Evolutionary conservation across 2,888 invertebrate genomes (phyloP), one percentile per base, ranked within the genome.

Genomic region (Catotricha subobsoleta): DNA sequence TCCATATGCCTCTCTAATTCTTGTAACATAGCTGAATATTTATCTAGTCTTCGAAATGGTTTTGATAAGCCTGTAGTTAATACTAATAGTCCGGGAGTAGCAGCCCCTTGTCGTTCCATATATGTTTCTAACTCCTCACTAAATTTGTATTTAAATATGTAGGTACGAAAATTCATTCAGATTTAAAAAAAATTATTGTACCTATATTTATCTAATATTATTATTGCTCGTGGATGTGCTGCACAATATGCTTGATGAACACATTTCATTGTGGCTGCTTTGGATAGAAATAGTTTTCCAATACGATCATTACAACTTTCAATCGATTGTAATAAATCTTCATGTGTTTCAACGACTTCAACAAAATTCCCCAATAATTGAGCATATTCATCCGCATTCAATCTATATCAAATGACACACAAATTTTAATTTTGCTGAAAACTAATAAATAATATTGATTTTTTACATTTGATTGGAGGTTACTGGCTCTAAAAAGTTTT

Each of bases 1-100:
- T 92, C 92, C 41, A 95, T 83, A 57, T 95, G 94, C 44, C 95
- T 69, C 51, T 95, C 94, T 45, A 97, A 65, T 59, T 98, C 97
- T 60, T 95, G 92, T 39, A 97, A 66, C 74, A 87, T 81, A 3
- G 82, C 81, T 2, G 91, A 83, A 64, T 97, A 98, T 60, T 91
- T 92, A 53, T 94, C 92, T 44, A 97, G 67, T 34, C 95, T 74
- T 31, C 95, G 75, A 63, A 98, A 95, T 0, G 97, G 94, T 62
- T 90, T 87, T 44, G 94, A 94, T 31, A 98, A 68, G 10, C 90
- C 87, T 12, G 90, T 84, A 2, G 95, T 92, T 45, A 97, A 65
- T 8, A 87, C 84, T 52, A 95, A 67, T 44, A 92, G 73, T 12
- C 92, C 91, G 3, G 88, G 86, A 44, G 76, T 74, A 16, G 81